These are phyloP conservation scores for Synanthedon vespiformis DNA, from an alignment of 2,888 invertebrate genomes.

Conservation along the genomic window DNA sequence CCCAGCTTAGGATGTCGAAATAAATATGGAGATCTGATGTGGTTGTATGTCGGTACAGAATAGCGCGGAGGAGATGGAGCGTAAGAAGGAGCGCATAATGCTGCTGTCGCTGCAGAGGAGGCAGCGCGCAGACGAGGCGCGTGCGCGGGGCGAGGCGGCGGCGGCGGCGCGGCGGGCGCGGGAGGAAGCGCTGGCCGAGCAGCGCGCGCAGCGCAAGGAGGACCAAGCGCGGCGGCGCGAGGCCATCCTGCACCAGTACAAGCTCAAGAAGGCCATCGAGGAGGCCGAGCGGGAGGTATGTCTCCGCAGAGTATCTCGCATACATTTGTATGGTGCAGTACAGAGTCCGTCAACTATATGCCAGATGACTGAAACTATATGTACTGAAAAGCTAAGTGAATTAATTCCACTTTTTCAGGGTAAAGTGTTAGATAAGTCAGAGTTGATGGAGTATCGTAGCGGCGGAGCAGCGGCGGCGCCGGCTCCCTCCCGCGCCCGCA, in stretches of 20 bases:
- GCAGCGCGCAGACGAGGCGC: conserved; percentile 90
- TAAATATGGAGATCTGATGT: too few species aligned
- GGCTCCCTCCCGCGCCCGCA: conserved; percentile 29
- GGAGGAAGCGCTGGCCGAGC: conserved; percentile 81
- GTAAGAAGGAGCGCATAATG: conserved; percentile 92
- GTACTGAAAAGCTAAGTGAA: too few species aligned
- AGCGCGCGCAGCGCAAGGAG: conserved; percentile 79
- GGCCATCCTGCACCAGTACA: conserved; percentile 91
- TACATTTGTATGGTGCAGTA: background rate
- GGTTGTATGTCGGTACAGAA: conserved; percentile 61
- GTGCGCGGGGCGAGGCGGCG: conserved; percentile 86
- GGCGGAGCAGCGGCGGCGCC: conserved; percentile 51
- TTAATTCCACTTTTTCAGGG: conserved; percentile 64
- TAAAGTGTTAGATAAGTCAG: conserved; percentile 79
- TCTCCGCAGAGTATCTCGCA: background rate
- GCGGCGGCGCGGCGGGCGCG: conserved; percentile 79
- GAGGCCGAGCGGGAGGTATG: conserved; percentile 85
- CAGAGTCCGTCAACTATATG: too few species aligned
- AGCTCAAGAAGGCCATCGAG: conserved; percentile 92
- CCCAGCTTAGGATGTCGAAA: too few species aligned
- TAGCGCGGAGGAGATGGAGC: conserved; percentile 90
- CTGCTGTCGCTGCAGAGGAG: conserved; percentile 88
- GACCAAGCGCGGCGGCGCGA: conserved; percentile 91
- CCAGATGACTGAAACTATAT: too few species aligned
- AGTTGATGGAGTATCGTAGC: conserved; percentile 48